Evolutionary conservation across 2,113 vertebrate species (phyloP), one percentile per base, ranked within the genome.

Genomic region (Macrotus californicus): DNA sequence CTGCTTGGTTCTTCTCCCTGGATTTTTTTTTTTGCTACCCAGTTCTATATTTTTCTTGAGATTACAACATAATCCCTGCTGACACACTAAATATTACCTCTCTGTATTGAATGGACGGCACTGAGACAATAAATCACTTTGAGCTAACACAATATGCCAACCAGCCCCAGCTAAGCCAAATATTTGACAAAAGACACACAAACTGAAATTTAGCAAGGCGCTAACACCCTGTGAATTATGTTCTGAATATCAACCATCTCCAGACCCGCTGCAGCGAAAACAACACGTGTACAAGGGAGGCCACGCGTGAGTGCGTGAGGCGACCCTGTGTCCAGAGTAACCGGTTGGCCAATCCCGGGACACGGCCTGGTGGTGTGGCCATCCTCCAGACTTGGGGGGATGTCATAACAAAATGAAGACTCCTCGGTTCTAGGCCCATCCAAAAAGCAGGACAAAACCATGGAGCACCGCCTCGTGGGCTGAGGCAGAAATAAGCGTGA

Each of bases 131-230:
- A 98, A 97, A 97, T 98, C 98, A 98, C 93, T 95, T 97, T 96
- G 94, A 97, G 96, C 97, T 97, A 98, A 98, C 96, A 97, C 96
- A 97, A 97, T 96, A 97, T 69, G 97, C 95, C 97, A 96, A 97
- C 95, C 97, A 98, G 98, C 94, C 96, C 95, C 96, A 91, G 96
- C 96, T 96, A 97, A 98, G 96, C 88, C 98, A 98, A 98, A 97
- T 98, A 98, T 98, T 98, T 98, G 97, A 98, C 7, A 10, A 98
- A 97, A 96, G 96, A 94, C 96, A 97, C 85, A 95, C 81, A 96
- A 97, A 97, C 96, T 97, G 97, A 98, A 98, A 98, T 97, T 98
- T 97, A 98, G 98, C 97, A 97, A 98, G 98, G 97, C 93, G 96
- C 93, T 91, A 96, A 96, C 70, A 77, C 96, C 95, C 72, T 61